phyloP scores from a whole-genome alignment of 2,888 invertebrate genomes.

The Eretmocerus hayati region DNA sequence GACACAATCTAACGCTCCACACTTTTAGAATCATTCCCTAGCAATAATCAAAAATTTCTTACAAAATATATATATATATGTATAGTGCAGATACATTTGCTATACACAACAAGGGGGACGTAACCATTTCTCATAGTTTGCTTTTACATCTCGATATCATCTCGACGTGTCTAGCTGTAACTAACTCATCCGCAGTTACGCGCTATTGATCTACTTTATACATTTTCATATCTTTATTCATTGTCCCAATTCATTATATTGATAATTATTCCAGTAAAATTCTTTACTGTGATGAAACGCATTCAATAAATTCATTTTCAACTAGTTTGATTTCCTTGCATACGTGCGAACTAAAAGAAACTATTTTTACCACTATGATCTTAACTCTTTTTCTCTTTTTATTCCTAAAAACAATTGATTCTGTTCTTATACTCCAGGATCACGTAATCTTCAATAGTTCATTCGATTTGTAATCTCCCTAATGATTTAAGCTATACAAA shows the following conservation, averaged over 20 bases:
- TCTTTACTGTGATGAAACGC: not conserved
- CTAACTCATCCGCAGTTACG: constrained; percentile 14
- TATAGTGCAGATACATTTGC: constrained; percentile 39
- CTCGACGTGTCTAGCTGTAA: constrained; percentile 21
- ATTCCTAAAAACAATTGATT: not conserved
- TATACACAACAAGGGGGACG: constrained; percentile 39
- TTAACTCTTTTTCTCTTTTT: not conserved
- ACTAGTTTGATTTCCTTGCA: too few species aligned
- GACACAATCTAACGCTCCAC: constrained; percentile 17
- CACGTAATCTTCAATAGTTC: not conserved
- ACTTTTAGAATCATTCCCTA: constrained; percentile 18
- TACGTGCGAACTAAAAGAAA: not conserved
- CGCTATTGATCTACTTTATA: constrained; percentile 13
- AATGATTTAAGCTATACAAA: not conserved
- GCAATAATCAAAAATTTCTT: constrained; percentile 35
- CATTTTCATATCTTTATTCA: not conserved
- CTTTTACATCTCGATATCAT: constrained; percentile 1
- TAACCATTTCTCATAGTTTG: constrained; percentile 12
- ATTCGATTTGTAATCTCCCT: not conserved
- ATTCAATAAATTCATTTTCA: not conserved
- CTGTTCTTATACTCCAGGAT: not conserved
- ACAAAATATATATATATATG: too few species aligned
- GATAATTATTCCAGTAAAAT: not conserved
- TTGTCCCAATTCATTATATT: not conserved
- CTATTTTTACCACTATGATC: not conserved